Base-by-base conservation (phyloP, 92 coral and sea anemone species). In the Paragorgia papillata region DNA sequence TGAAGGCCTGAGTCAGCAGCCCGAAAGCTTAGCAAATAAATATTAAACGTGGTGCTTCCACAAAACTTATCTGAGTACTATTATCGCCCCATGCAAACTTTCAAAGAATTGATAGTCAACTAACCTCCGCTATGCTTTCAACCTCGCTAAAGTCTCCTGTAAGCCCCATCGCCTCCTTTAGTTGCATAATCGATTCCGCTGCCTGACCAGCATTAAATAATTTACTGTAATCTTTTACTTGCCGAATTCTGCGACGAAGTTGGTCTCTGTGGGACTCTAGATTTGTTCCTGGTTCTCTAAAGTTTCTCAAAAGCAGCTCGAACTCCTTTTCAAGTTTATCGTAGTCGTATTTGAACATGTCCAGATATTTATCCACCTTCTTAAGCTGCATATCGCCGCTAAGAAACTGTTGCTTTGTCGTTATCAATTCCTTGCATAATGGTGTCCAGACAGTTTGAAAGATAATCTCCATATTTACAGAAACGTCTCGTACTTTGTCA, bases 81-180 rank as follows among this genome's bases (percentile, higher is more conserved):
- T n/a, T n/a, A n/a, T n/a, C n/a, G n/a, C n/a, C n/a, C n/a, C n/a
- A n/a, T n/a, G n/a, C n/a, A n/a, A n/a, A n/a, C n/a, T n/a, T n/a
- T n/a, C n/a, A n/a, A n/a, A n/a, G n/a, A n/a, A n/a, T n/a, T n/a
- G n/a, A 30, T 49, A 25, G 39, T 29, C 53, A 79, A 89, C 97
- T 93, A 85, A 94, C 46, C 74, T 82, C 18, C 37, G 75, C 41
- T 84, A 61, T 15, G 66, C 87, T 28, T 53, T 92, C 90, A 28
- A 89, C 95, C 22, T 57, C 62, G 10, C 49, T 39, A 63, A 92
- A 92, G 46, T 88, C 84, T 8, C 92, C 92, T 7, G 51, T 15
- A 24, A 89, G 86, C 4, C 75, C 79, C 73, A 85, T 24, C 59
- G 37, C 40, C 0, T 67, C 60, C 57, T 69, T 74, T 34, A 92